Evolutionary conservation across 1,140 invertebrate species (phyloP), one percentile per base, ranked within the genome.

Genomic region (Arion vulgaris): DNA sequence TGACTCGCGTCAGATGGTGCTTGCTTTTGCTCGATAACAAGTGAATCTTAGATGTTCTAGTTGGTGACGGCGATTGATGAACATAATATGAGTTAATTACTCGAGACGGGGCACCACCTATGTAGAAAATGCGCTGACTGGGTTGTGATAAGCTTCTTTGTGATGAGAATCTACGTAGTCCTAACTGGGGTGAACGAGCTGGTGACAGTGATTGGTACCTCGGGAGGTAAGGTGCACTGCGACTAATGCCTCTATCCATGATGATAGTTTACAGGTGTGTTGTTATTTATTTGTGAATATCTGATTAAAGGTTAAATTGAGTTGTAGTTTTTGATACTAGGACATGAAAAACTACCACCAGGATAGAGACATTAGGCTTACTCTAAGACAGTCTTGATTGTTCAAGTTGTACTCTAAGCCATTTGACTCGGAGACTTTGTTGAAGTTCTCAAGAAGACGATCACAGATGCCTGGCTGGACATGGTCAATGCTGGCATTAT

Each of bases 201-300:
- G 80, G 80, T 19, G 80, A 81, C 1, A 57, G 11, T 28, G 80
- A 81, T 13, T 81, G 80, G 28, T 81, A 81, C 45, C 80, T 38
- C 19, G 62, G 83, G 23, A 84, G 80, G 53, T 73, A 32, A 0
- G 83, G 83, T 66, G 80, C n/a, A 53, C 83, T 84, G 66, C 80
- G 80, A 62, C 83, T 84, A 26, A 81, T 28, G 9, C 73, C n/a
- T 38, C 62, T 49, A 57, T 84, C 79, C 83, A 84, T 81, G 5
- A 9, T 41, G 68, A 71, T 34, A 13, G 11, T n/a, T 23, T 71
- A 23, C 26, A 15, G 32, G 1, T 39, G 2, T 36, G 68, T 39
- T 4, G 34, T 36, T 23, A 13, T 23, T 39, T 71, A 5, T 36
- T n/a, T n/a, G 2, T n/a, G 17, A 57, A 19, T 57, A n/a, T 57